Evolutionary conservation across 1,140 invertebrate genomes (phyloP).

Genomic region (Pseudobourletiella spinata): DNA sequence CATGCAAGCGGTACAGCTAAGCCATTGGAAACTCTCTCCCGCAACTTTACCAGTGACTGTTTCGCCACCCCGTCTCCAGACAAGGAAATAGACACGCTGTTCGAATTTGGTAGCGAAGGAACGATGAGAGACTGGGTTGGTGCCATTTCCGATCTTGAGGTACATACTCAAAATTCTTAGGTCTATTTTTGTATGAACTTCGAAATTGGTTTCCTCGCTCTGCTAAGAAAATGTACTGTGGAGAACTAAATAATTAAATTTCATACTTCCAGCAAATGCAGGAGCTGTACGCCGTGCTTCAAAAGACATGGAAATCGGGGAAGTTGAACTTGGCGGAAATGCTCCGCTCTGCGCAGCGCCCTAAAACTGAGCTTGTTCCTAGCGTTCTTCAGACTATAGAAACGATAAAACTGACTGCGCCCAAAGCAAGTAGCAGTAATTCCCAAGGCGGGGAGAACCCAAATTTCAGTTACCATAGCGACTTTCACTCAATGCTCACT

Average conservation of each 20-base stretch:
- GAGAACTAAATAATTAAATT: no score
- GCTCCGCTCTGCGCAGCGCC: neutral
- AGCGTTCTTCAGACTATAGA: neutral
- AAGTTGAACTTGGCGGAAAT: neutral
- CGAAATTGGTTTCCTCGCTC: no score
- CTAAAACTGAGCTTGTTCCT: neutral
- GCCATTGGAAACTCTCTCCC: neutral
- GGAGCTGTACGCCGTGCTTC: neutral
- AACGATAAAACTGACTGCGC: neutral
- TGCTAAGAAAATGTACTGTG: no score
- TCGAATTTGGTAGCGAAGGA: neutral
- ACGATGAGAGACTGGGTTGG: neutral
- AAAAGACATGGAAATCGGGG: neutral
- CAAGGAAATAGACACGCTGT: neutral
- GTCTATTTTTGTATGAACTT: no score
- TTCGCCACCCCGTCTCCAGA: neutral
- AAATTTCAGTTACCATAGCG: no score
- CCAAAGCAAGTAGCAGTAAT: no score
- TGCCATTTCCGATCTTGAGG: neutral
- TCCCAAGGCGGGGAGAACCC: no score
- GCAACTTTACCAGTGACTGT: neutral
- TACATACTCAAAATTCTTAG: no score
- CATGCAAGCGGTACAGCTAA: neutral
- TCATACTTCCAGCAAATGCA: neutral
- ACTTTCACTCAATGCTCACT: no score